Evolutionary conservation across 1,140 invertebrate genomes (phyloP).

Genomic region (Diuraphis noxia): DNA sequence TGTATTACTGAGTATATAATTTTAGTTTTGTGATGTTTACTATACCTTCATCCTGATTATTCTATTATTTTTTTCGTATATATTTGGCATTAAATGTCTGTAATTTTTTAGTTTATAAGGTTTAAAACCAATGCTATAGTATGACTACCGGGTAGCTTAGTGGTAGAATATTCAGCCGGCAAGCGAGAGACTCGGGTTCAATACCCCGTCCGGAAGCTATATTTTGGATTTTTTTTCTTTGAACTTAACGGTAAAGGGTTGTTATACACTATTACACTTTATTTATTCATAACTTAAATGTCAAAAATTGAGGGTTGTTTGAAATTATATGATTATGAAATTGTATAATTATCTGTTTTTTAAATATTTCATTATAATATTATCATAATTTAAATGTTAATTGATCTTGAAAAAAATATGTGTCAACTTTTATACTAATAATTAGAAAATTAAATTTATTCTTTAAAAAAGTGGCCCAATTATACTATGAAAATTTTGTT

Average conservation of each 20-base stretch:
- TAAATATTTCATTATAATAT: background rate
- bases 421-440: too few relatives aligned
- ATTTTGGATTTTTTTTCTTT: background rate
- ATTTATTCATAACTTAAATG: background rate
- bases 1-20: background rate
- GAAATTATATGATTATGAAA: too few relatives aligned
- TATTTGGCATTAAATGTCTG: background rate
- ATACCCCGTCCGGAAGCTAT: conserved; percentile 1
- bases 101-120: background rate
- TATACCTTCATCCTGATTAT: background rate
- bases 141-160: background rate
- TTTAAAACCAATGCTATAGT: background rate
- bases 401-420: too few relatives aligned
- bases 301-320: background rate
- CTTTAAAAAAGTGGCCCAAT: too few relatives aligned
- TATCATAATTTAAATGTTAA: background rate
- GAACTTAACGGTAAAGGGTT: background rate
- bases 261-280: background rate
- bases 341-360: too few relatives aligned
- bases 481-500: too few relatives aligned
- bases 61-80: background rate
- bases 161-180: background rate
- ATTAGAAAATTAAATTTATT: too few relatives aligned
- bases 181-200: background rate
- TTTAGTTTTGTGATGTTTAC: background rate